Conservation (phyloP, 2,888 invertebrate genomes). For the Xestobium rufovillosum region DNA sequence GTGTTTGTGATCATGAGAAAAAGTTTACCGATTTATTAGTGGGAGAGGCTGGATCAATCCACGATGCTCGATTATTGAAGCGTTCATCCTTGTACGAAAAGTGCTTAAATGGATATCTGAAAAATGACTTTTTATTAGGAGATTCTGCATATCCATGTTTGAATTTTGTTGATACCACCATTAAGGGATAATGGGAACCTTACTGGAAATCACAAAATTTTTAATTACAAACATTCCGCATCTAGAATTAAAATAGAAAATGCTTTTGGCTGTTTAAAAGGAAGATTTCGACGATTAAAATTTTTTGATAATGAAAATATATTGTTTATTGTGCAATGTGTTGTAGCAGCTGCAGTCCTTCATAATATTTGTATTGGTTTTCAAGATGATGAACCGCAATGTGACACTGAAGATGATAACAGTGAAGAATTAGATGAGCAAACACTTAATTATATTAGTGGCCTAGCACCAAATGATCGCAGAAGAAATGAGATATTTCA, state of each 20-base stretch:
- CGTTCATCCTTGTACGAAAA: constrained; percentile 11
- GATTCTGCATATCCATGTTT: constrained; percentile 20
- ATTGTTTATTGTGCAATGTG: constrained; percentile 10
- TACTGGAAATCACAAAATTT: constrained; percentile 13
- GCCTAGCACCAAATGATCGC: neutral
- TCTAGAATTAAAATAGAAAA: too few relatives aligned
- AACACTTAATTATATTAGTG: too few relatives aligned
- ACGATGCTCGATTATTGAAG: constrained; percentile 10
- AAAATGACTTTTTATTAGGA: constrained; percentile 12
- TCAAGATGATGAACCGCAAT: constrained; percentile 7
- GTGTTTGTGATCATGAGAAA: constrained; percentile 14
- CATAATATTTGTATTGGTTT: constrained; percentile 12
- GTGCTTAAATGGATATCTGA: constrained; percentile 4
- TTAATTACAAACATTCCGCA: too few relatives aligned
- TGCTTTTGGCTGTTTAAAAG: too few relatives aligned
- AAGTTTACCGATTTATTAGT: constrained; percentile 17
- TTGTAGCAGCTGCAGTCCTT: constrained; percentile 15
- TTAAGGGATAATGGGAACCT: constrained; percentile 20
- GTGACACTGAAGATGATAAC: too few relatives aligned
- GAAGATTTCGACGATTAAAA: constrained; percentile 18
- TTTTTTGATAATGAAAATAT: constrained; percentile 15
- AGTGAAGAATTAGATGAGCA: constrained; percentile 3
- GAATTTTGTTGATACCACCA: constrained; percentile 18
- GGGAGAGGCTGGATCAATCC: too few relatives aligned
- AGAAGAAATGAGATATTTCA: constrained; percentile 9